Evolutionary conservation across 1,140 invertebrate species (phyloP).

Genomic region (Drosophila oshimai): DNA sequence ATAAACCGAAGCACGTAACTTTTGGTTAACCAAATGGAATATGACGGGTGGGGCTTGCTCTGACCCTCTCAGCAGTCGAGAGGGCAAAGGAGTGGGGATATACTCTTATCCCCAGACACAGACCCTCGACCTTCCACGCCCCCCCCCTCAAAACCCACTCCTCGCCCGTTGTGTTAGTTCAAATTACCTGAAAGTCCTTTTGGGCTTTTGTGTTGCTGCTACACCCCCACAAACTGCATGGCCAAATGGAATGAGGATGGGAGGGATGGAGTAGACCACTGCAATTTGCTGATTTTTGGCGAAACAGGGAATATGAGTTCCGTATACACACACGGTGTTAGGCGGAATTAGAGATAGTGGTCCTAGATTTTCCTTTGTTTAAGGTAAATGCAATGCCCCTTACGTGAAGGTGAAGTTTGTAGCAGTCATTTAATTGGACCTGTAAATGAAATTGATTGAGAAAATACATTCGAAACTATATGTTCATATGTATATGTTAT

Average conservation of each 20-base stretch:
- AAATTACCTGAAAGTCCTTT: conserved; percentile 71
- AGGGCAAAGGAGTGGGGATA: neutral
- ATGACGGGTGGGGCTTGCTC: conserved; percentile 29
- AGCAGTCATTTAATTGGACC: neutral
- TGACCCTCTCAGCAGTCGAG: conserved; percentile 34
- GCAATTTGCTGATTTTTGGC: conserved; percentile 43
- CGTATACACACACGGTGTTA: conserved; percentile 19
- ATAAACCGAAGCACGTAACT: conserved; percentile 65
- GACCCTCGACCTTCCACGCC: neutral
- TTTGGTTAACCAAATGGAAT: conserved; percentile 72
- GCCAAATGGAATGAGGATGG: neutral
- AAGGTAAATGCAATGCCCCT: neutral
- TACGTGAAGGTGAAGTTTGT: neutral
- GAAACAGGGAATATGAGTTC: conserved; percentile 21
- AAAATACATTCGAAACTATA: neutral
- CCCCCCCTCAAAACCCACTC: conserved; percentile 1
- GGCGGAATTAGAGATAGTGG: conserved; percentile 23
- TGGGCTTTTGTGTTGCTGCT: conserved; percentile 54
- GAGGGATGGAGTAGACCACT: conserved; percentile 12
- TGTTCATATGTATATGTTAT: too few species aligned
- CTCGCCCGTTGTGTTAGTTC: conserved; percentile 52
- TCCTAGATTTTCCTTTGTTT: conserved; percentile 9
- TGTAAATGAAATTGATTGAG: neutral
- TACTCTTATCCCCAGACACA: conserved; percentile 29
- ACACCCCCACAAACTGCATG: conserved; percentile 15